Conservation (phyloP, 2,888 invertebrate genomes). For the Melitaea athalia region DNA sequence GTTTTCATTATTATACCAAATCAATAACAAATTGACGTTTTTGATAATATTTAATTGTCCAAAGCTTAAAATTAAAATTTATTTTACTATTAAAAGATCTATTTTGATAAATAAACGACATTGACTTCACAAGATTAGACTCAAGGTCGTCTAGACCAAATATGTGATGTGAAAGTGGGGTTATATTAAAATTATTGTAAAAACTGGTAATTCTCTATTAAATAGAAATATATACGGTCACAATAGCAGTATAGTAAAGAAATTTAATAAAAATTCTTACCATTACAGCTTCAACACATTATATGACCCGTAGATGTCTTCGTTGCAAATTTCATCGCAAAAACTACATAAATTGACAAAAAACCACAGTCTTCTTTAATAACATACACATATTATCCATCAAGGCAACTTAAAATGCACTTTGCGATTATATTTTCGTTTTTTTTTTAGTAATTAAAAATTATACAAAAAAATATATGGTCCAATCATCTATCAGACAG, state of each 20-base stretch:
- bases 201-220: slow-evolving; percentile 1
- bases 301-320: slow-evolving; percentile 43
- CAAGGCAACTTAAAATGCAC: slow-evolving; percentile 41
- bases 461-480: slow-evolving; percentile 40
- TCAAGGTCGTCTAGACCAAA: slow-evolving; percentile 77
- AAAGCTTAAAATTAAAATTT: background rate
- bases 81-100: slow-evolving; percentile 34
- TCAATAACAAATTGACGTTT: background rate
- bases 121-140: slow-evolving; percentile 79
- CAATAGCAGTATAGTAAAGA: background rate
- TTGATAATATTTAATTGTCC: background rate
- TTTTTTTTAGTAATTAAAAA: slow-evolving; percentile 31
- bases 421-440: slow-evolving; percentile 19
- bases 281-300: slow-evolving; percentile 55
- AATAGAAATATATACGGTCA: background rate
- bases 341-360: slow-evolving; percentile 33
- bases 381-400: slow-evolving; percentile 35
- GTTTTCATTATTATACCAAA: too few relatives aligned
- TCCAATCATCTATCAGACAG: slow-evolving; percentile 20
- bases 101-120: slow-evolving; percentile 73
- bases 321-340: slow-evolving; percentile 41
- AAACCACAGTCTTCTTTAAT: slow-evolving; percentile 26
- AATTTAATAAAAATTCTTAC: slow-evolving; percentile 43
- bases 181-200: slow-evolving; percentile 52
- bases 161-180: slow-evolving; percentile 67